phyloP scores from a whole-genome alignment of 2,113 vertebrate species.

The Melospiza melodia region DNA sequence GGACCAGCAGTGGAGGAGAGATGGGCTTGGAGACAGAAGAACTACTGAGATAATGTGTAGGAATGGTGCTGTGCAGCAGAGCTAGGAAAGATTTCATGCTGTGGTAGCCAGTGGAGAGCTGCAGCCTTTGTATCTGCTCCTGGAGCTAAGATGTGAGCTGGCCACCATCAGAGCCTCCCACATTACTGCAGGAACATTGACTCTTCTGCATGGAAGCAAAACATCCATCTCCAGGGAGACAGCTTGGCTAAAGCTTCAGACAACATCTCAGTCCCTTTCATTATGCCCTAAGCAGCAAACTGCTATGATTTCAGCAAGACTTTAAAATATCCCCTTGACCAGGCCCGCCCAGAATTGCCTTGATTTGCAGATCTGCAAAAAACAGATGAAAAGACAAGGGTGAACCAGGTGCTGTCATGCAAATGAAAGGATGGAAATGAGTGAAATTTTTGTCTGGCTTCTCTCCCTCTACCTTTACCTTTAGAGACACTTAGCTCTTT shows the following conservation, averaged over 20 bases:
- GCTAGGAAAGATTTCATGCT: background rate
- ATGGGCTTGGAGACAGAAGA: background rate
- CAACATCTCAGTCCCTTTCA: background rate
- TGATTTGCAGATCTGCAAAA: conserved; percentile 1
- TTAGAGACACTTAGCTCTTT: background rate
- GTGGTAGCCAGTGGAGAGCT: background rate
- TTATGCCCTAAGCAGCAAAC: background rate
- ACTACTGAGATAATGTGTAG: background rate
- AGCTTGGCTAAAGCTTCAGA: background rate
- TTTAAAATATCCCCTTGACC: conserved; percentile 21
- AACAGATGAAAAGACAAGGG: background rate
- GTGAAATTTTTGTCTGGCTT: background rate
- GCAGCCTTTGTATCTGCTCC: background rate
- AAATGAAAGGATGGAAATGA: background rate
- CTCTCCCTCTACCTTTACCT: background rate
- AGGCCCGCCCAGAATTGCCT: background rate
- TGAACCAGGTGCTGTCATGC: background rate
- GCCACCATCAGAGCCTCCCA: background rate
- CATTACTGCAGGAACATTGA: background rate
- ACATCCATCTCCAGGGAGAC: conserved; percentile 3
- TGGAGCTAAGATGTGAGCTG: background rate
- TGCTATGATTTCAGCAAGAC: conserved; percentile 9
- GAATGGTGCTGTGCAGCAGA: background rate
- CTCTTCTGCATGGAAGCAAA: background rate
- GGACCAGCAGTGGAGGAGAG: background rate